Evolutionary conservation across 2,797 vertebrate genomes (phyloP).

Genomic region (Rallus crepitans): DNA sequence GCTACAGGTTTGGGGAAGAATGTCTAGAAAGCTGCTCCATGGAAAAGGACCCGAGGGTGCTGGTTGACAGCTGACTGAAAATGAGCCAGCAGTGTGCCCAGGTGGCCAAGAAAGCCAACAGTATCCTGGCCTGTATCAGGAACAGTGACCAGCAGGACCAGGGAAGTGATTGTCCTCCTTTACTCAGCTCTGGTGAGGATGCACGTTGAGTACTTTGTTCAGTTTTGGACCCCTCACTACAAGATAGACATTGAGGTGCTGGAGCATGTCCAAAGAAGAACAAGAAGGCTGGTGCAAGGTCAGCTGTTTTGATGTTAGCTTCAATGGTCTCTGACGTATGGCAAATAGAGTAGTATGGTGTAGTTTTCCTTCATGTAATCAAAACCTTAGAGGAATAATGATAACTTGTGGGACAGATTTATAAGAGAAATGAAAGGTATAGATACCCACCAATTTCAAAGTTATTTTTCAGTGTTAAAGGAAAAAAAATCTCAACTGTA

Average conservation of each 20-base stretch:
- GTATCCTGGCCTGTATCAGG: too few species aligned
- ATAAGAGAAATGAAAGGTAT: not conserved
- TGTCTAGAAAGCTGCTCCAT: too few species aligned
- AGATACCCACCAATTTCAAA: not conserved
- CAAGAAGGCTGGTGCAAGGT: not conserved
- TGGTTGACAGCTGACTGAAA: too few species aligned
- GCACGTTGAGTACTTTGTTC: too few species aligned
- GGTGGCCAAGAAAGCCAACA: too few species aligned
- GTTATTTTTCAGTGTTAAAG: not conserved
- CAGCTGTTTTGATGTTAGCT: not conserved
- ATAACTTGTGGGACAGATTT: not conserved
- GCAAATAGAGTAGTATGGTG: not conserved
- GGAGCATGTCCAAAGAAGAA: too few species aligned
- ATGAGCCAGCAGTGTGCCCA: too few species aligned
- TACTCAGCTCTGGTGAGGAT: too few species aligned
- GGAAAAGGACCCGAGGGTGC: too few species aligned
- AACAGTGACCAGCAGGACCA: not conserved
- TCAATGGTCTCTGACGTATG: not conserved
- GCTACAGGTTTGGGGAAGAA: too few species aligned
- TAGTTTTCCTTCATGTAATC: not conserved
- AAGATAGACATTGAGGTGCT: too few species aligned
- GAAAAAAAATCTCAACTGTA: not conserved
- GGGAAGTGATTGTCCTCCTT: rapidly evolving
- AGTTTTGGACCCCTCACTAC: too few species aligned
- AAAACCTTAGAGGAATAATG: not conserved